Evolutionary conservation across 1,140 invertebrate species (phyloP).

Genomic region (Steinernema feltiae): DNA sequence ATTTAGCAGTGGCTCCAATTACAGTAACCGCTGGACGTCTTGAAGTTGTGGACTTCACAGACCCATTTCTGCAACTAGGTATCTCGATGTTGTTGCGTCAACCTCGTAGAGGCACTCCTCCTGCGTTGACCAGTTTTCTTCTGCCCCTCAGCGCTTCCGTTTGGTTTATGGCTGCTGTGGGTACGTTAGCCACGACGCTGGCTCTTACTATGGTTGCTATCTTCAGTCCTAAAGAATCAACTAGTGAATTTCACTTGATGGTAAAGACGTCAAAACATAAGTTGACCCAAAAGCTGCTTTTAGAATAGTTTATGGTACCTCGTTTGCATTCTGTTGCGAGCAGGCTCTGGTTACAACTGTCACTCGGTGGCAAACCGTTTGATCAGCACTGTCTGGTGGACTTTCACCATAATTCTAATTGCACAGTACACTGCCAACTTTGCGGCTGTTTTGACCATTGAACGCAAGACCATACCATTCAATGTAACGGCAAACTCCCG

Average conservation of each 20-base stretch:
- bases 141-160: conserved; percentile 57
- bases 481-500: conserved; percentile 90
- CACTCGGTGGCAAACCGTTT: conserved; percentile 83
- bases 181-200: conserved; percentile 31
- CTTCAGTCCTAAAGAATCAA: conserved; percentile 36
- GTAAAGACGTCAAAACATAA: not conserved
- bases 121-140: conserved; percentile 32
- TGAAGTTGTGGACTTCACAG: conserved; percentile 85
- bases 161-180: conserved; percentile 63
- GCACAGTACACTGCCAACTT: conserved; percentile 95
- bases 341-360: conserved; percentile 61
- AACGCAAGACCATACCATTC: conserved; percentile 84
- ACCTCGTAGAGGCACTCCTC: conserved; percentile 62
- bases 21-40: conserved; percentile 84
- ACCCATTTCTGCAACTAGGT: conserved; percentile 78
- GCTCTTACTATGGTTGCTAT: conserved; percentile 34
- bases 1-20: conserved; percentile 81
- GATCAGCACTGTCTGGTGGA: conserved; percentile 94
- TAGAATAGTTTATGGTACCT: conserved; percentile 40
- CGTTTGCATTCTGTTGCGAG: conserved; percentile 34
- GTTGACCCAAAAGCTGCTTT: not conserved
- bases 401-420: conserved; percentile 94
- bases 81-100: conserved; percentile 54
- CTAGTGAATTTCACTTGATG: conserved; percentile 30
- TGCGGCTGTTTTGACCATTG: conserved; percentile 87